Conservation (phyloP, 2,888 invertebrate genomes). For the Netelia inedita region DNA sequence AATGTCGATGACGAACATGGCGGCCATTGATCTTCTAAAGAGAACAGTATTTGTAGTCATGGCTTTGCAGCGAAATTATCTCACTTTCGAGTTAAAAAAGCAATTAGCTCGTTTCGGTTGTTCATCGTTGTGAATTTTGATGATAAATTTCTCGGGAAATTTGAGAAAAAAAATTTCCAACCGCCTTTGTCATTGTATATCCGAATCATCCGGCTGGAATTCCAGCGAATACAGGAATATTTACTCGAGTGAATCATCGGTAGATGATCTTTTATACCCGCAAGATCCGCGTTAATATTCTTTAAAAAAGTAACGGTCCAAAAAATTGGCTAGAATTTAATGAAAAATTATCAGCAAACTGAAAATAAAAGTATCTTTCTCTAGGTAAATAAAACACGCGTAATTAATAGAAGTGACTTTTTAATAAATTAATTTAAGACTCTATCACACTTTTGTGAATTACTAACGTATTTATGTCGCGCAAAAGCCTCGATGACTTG, state of each 20-base stretch:
- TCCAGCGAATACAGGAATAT: not conserved
- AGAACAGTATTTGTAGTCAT: not conserved
- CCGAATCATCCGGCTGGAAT: not conserved
- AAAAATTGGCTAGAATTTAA: no score
- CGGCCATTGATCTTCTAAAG: slow-evolving; percentile 59
- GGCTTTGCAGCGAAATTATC: not conserved
- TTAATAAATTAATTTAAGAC: no score
- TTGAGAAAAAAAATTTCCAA: not conserved
- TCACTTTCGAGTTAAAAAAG: not conserved
- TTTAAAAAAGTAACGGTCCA: no score
- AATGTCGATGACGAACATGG: slow-evolving; percentile 47
- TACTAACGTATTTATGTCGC: no score
- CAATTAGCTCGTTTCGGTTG: not conserved
- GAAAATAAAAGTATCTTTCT: no score
- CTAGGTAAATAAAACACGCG: no score
- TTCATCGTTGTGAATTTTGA: not conserved
- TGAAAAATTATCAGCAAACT: no score
- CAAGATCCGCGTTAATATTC: no score
- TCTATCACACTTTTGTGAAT: no score
- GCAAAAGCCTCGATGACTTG: not conserved
- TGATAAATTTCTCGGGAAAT: not conserved
- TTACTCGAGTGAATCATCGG: not conserved
- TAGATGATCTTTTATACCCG: not conserved
- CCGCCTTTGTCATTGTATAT: not conserved
- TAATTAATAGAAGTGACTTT: no score